Base-by-base conservation (phyloP, 2,888 invertebrate species). In the Hyposoter didymator region DNA sequence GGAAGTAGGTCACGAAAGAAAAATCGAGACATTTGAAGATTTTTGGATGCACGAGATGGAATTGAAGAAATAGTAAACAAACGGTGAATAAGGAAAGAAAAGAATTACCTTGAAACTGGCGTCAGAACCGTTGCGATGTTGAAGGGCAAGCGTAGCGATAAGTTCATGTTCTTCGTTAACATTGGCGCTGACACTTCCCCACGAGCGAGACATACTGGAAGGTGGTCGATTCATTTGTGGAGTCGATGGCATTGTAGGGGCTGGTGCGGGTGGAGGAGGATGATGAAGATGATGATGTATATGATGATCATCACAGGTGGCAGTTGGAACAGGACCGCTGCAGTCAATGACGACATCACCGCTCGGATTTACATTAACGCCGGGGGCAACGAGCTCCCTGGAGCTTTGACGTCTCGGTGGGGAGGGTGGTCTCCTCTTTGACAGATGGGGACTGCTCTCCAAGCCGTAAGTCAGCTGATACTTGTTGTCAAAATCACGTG, bases 401-500 rank as follows among this genome's bases (percentile, higher is more conserved):
- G 94, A 94, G 84, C 93, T 96, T 90, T 97, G 97, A 2, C 97
- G 95, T 88, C 97, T 96, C 0, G 97, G 97, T 0, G 97, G 97
- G 86, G 97, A 97, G 0, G 97, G 97, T 0, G 97, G 97, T 74
- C 97, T 96, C 91, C 97, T 97, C 90, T 97, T 96, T 62, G 96
- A 96, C 90, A 96, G 95, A 94, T 97, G 95, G 4, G 97, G 97
- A 94, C 97, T 97, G 89, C 96, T 93, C 67, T 94, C 94, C 4
- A 92, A 89, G 19, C 94, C 94, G 70, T 94, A 94, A 55, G 94
- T 94, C 89, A 95, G 91, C 90, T 95, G 94, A 89, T 94, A 94
- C 88, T 95, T 95, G 90, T 94, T 94, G 88, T 95, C 95, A 85
- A 95, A 94, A 84, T 95, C 95, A 79, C 95, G 93, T 1, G 95